These are phyloP conservation scores for Liasis olivaceus DNA, from an alignment of 2,797 vertebrate species.

Conservation along the genomic window DNA sequence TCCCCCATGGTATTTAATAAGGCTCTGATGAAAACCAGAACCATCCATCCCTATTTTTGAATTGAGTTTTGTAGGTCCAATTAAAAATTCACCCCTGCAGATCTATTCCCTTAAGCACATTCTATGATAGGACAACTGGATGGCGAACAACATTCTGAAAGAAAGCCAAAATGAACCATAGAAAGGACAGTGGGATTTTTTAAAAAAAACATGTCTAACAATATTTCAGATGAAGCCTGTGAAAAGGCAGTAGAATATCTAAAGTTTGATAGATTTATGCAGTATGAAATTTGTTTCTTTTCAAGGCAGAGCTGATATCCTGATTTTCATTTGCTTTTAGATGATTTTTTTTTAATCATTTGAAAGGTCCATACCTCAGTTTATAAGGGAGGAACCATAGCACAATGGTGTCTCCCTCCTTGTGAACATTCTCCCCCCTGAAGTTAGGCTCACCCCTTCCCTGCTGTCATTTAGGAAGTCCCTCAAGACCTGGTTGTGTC, in stretches of 20 bases:
- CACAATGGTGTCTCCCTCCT: too few species aligned
- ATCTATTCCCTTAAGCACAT: conserved; percentile 52
- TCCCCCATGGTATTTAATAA: conserved; percentile 31
- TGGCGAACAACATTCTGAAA: background rate
- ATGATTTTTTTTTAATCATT: background rate
- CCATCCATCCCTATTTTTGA: conserved; percentile 37
- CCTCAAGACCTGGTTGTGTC: too few species aligned
- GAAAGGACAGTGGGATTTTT: conserved; percentile 4
- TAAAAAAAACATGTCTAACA: conserved; percentile 26
- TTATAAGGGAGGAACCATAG: background rate
- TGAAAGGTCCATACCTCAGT: background rate
- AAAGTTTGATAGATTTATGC: background rate
- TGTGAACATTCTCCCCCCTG: too few species aligned
- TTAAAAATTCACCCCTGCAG: conserved; percentile 57
- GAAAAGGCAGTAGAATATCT: background rate
- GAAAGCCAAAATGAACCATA: conserved; percentile 29
- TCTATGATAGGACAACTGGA: conserved; percentile 40
- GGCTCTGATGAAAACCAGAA: conserved; percentile 55
- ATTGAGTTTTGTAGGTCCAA: conserved; percentile 56
- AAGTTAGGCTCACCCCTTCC: too few species aligned
- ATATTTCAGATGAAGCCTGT: conserved; percentile 23
- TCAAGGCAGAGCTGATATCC: background rate
- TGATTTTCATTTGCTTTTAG: background rate
- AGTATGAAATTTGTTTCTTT: conserved; percentile 12
- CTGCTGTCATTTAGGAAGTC: too few species aligned